Evolutionary conservation across 2,113 vertebrate genomes (phyloP).

Genomic region (Ursus arctos): DNA sequence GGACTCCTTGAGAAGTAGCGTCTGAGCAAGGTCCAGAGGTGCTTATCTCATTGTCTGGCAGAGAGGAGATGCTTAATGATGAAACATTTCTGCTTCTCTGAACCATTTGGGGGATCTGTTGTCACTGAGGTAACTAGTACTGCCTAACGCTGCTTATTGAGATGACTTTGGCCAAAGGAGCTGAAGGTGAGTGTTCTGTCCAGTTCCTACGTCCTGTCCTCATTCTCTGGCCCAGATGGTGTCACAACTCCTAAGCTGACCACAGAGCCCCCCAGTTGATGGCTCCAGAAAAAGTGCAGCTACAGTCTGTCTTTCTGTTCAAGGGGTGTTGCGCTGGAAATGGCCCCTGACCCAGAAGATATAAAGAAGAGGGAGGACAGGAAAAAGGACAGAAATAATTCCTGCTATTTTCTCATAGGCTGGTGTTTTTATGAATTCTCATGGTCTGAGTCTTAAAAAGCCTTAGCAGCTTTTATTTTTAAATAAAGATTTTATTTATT

Average conservation of each 20-base stretch:
- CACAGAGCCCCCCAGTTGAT: not conserved
- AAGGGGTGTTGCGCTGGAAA: not conserved
- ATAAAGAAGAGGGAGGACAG: not conserved
- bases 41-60: not conserved
- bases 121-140: not conserved
- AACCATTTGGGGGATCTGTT: not conserved
- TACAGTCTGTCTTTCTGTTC: not conserved
- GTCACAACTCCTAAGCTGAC: not conserved
- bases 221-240: not conserved
- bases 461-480: not conserved
- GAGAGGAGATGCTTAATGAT: not conserved
- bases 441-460: not conserved
- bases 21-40: not conserved
- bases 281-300: not conserved
- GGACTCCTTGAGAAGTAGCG: not conserved
- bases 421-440: slow-evolving; percentile 10
- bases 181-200: not conserved
- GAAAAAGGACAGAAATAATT: slow-evolving; percentile 25
- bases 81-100: not conserved
- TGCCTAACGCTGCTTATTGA: not conserved
- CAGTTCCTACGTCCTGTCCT: not conserved
- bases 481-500: not conserved
- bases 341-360: not conserved
- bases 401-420: not conserved
- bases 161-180: not conserved